Evolutionary conservation across 2,113 vertebrate species (phyloP).

Genomic region (Odocoileus hemionus): DNA sequence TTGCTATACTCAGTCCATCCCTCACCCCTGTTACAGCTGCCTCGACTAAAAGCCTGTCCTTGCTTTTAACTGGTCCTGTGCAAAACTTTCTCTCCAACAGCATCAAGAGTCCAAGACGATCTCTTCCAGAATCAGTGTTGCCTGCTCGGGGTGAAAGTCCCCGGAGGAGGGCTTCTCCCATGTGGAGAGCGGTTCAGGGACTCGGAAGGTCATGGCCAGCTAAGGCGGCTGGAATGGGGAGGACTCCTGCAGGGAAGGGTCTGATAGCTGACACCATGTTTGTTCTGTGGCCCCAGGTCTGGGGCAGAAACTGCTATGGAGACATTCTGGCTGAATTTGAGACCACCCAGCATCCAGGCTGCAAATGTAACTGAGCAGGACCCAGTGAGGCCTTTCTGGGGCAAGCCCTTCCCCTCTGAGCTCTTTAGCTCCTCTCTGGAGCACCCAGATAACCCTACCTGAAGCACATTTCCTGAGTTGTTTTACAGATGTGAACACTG

Average conservation of each 20-base stretch:
- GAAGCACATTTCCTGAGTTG: not conserved
- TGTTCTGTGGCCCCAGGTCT: not conserved
- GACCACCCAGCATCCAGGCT: too few species aligned
- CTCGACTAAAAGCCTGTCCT: not conserved
- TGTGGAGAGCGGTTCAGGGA: rapidly evolving
- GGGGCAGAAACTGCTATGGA: not conserved
- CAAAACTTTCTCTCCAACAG: not conserved
- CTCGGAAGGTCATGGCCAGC: not conserved
- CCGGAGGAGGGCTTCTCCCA: not conserved
- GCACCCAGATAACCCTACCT: not conserved
- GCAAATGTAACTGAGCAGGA: not conserved
- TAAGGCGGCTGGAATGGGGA: rapidly evolving
- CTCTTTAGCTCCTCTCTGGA: not conserved
- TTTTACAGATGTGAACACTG: not conserved
- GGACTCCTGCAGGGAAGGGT: not conserved
- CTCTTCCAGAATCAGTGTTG: not conserved
- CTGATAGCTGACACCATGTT: rapidly evolving
- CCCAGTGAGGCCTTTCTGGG: not conserved
- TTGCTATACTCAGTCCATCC: not conserved
- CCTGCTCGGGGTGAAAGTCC: rapidly evolving
- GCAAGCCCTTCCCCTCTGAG: not conserved
- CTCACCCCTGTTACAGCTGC: rapidly evolving
- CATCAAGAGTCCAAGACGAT: rapidly evolving
- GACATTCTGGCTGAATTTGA: not conserved
- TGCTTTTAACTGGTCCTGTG: not conserved